Evolutionary conservation across 2,797 vertebrate genomes (phyloP).

Genomic region (Semotilus atromaculatus): DNA sequence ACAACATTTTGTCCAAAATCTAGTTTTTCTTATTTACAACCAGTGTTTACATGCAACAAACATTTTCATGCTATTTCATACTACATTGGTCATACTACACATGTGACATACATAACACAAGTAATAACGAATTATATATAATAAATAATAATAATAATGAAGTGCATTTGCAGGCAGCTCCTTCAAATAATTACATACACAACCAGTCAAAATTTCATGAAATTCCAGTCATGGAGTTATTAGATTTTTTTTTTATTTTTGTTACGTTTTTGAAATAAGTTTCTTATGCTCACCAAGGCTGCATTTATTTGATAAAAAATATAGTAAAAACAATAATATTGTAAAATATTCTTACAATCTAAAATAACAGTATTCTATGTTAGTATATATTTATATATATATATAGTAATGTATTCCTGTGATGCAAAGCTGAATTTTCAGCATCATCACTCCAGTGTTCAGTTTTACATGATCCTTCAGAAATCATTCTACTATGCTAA

Average conservation of each 20-base stretch:
- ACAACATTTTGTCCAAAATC: not conserved
- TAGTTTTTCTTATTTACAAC: not conserved
- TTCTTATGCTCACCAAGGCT: not conserved
- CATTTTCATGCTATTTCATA: not conserved
- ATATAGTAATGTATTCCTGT: too few relatives aligned
- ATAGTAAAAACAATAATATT: not conserved
- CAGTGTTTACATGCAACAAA: not conserved
- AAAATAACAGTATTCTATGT: too few relatives aligned
- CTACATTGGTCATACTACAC: not conserved
- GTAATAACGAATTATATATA: not conserved
- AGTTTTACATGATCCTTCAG: too few relatives aligned
- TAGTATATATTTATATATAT: too few relatives aligned
- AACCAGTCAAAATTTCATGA: not conserved
- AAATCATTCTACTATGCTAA: too few relatives aligned
- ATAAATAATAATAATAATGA: too few relatives aligned
- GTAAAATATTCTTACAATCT: too few relatives aligned
- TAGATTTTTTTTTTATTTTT: fast-evolving
- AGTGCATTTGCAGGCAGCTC: not conserved
- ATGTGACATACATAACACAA: conserved; percentile 16
- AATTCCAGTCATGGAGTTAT: not conserved
- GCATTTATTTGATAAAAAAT: not conserved
- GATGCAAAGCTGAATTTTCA: too few relatives aligned
- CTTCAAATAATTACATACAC: not conserved
- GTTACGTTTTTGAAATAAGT: not conserved
- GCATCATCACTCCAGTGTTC: too few relatives aligned